Evolutionary conservation across 2,888 invertebrate genomes (phyloP).

Genomic region (Brassicogethes aeneus): DNA sequence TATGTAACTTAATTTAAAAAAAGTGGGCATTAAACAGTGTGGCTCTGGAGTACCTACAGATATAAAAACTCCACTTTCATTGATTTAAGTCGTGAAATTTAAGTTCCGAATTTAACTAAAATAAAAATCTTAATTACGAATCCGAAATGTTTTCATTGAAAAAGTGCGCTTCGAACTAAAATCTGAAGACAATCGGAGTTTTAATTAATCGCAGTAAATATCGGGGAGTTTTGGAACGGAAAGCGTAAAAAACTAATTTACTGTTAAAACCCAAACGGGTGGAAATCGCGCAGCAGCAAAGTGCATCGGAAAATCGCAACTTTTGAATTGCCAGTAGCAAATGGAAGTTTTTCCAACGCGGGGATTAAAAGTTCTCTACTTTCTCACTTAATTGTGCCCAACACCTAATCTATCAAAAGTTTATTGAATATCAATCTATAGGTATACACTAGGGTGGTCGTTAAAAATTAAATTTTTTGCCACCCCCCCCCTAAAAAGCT

Average conservation of each 20-base stretch:
- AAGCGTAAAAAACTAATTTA: neutral
- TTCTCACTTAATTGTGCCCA: neutral
- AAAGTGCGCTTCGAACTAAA: neutral
- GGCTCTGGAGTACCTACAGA: too few relatives aligned
- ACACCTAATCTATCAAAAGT: too few relatives aligned
- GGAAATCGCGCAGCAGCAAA: conserved; percentile 3
- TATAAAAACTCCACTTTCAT: too few relatives aligned
- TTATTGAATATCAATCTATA: too few relatives aligned
- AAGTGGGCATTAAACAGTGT: too few relatives aligned
- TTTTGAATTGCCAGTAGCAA: conserved; percentile 6
- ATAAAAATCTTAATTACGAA: neutral
- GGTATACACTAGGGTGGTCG: too few relatives aligned
- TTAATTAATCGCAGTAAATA: conserved; percentile 1
- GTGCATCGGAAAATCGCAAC: conserved; percentile 4
- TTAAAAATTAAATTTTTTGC: too few relatives aligned
- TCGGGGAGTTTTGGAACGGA: neutral
- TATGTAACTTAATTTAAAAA: too few relatives aligned
- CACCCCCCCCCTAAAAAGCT: too few relatives aligned
- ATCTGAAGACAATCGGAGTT: conserved; percentile 1
- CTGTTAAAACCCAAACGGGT: conserved; percentile 6
- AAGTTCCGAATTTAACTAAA: too few relatives aligned
- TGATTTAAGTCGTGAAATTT: too few relatives aligned
- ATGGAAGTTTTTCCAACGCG: conserved; percentile 1
- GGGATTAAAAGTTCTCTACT: conserved; percentile 5
- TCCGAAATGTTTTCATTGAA: neutral